Conservation (phyloP, 2,797 vertebrate genomes). For the Sebastes cheni region DNA sequence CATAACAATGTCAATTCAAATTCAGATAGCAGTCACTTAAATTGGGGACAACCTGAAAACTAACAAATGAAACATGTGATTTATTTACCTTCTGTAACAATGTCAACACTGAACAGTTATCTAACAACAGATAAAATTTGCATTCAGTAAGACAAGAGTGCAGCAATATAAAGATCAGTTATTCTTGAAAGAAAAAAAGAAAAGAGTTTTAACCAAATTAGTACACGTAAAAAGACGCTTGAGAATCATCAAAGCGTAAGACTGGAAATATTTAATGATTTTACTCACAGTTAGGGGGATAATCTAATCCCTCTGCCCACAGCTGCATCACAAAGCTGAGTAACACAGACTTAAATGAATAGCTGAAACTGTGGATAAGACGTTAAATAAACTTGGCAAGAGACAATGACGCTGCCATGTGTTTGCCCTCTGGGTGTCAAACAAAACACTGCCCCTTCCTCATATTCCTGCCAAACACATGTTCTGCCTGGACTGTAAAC, state of each 20-base stretch:
- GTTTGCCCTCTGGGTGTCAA: neutral
- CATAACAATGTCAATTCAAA: neutral
- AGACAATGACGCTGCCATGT: neutral
- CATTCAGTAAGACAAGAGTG: constrained; percentile 13
- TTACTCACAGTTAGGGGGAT: neutral
- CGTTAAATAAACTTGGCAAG: neutral
- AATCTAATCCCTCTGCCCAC: neutral
- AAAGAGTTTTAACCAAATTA: neutral
- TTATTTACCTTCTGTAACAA: constrained; percentile 11
- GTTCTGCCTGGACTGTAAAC: neutral
- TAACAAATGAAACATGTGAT: neutral
- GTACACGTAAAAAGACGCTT: neutral
- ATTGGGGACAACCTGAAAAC: neutral
- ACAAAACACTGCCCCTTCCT: neutral
- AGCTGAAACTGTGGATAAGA: constrained; percentile 17
- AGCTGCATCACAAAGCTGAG: constrained; percentile 3
- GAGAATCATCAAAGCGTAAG: neutral
- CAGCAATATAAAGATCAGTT: neutral
- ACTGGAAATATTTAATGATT: constrained; percentile 7
- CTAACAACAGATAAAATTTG: neutral
- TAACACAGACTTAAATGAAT: constrained; percentile 39
- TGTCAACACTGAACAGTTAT: neutral
- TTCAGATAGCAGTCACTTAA: neutral
- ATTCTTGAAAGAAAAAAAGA: neutral
- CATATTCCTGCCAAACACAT: neutral